Conservation (phyloP, 2,113 vertebrate species). For the Gnathonemus longibarbis region DNA sequence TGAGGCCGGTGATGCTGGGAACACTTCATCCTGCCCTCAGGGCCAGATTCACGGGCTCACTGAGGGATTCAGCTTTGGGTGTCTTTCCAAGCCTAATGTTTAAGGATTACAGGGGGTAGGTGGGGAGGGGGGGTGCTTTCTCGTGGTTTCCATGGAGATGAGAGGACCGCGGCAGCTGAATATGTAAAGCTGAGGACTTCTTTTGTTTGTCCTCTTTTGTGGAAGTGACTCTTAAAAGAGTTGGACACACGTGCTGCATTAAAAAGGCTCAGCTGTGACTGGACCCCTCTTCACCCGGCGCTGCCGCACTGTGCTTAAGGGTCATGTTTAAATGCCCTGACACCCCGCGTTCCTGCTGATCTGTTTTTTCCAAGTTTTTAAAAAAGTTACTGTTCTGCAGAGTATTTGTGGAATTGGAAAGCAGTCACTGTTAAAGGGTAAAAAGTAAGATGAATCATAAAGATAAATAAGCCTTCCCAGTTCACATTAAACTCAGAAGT, state of each 20-base stretch:
- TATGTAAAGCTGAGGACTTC: not conserved
- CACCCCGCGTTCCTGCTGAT: not conserved
- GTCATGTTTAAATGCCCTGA: not conserved
- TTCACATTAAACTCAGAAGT: not conserved
- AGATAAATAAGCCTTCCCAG: not conserved
- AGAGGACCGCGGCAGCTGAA: conserved; percentile 22
- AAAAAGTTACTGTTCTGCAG: not conserved
- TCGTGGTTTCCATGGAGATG: conserved; percentile 42
- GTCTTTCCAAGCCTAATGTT: conserved; percentile 35
- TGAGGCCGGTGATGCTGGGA: not conserved
- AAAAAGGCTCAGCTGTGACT: not conserved
- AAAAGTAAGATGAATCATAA: not conserved
- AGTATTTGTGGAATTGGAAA: not conserved
- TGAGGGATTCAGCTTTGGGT: not conserved
- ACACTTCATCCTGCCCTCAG: not conserved
- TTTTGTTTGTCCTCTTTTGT: conserved; percentile 14
- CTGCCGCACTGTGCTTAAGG: not conserved
- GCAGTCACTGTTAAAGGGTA: not conserved
- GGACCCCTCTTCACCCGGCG: not conserved
- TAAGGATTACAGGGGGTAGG: conserved; percentile 25
- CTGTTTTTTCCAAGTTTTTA: not conserved
- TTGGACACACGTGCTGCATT: not conserved
- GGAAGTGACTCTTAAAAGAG: not conserved
- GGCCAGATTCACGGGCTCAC: not conserved
- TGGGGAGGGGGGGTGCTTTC: conserved; percentile 37